A percentile compares a stretch with the other conserved stretches of the same genome.
Evolutionary conservation across 1,140 invertebrate genomes (phyloP).

Genomic region (Ericerus pela): DNA sequence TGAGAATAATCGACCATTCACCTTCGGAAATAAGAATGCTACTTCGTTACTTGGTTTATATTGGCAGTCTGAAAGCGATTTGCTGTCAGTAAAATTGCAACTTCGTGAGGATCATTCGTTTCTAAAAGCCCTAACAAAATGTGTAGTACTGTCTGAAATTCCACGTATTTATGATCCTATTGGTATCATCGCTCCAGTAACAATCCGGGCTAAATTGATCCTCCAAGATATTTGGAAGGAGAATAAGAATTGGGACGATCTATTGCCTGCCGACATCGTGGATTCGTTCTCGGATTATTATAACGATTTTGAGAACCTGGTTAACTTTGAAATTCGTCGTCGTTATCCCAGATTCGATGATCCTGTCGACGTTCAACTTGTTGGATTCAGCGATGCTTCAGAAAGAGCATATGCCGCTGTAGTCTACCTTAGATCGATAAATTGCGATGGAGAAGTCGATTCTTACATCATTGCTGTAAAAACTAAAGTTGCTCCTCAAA

Average conservation of each 20-base stretch:
- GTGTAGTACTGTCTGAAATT: not conserved
- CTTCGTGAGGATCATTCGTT: not conserved
- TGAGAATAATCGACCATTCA: not conserved
- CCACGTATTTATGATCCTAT: not conserved
- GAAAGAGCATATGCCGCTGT: not conserved
- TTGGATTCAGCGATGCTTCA: conserved; percentile 13
- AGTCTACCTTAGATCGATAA: conserved; percentile 3
- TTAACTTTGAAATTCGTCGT: not conserved
- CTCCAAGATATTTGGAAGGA: not conserved
- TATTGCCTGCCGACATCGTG: not conserved
- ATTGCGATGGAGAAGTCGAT: not conserved
- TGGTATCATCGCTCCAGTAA: not conserved
- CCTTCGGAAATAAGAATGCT: not conserved
- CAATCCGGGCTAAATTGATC: not conserved
- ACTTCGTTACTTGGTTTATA: not conserved
- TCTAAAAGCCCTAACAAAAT: not conserved
- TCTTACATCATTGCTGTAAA: conserved; percentile 15
- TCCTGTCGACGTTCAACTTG: not conserved
- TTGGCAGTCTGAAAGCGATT: not conserved
- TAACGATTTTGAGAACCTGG: not conserved
- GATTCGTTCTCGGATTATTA: not conserved
- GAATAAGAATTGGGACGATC: no score
- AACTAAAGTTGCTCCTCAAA: conserved; percentile 19
- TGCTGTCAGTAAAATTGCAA: not conserved
- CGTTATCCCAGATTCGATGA: not conserved